Base-by-base conservation (phyloP, 2,113 vertebrate genomes). In the Lepisosteus oculatus region DNA sequence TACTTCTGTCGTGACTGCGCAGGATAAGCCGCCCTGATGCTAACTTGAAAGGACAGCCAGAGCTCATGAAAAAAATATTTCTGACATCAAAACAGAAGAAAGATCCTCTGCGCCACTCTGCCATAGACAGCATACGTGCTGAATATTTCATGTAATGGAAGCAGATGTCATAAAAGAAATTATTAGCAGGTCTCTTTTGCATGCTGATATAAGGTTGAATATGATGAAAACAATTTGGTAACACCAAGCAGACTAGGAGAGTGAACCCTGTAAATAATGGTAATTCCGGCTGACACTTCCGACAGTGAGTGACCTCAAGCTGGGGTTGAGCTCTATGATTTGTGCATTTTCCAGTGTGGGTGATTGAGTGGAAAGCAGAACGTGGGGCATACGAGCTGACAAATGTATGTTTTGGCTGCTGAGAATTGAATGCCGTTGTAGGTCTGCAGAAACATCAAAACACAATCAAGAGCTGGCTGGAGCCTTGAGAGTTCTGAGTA, bases 391-490 rank as follows among this genome's bases (percentile, higher is more conserved):
- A 70, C 74, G 76, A 83, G 77, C 81, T 88, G 89, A 91, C 86
- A 93, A 92, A 93, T 91, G 89, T 93, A 89, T 96, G 91, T 95
- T 96, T 94, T 92, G 94, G 89, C 93, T 95, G 89, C 87, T 75
- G 90, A 95, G 91, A 89, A 91, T 88, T 93, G 92, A 93, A 92
- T 90, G 92, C 88, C 85, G 84, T 93, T 73, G 89, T 90, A 88
- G 90, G 89, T 90, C 91, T 90, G 88, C 86, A 90, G 83, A 91
- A 97, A 97, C 90, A 95, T 95, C 92, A 95, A 96, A 97, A 96
- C 93, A 96, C 91, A 95, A 95, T 95, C 93, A 94, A 90, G 88
- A 81, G 79, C 83, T 95, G 93, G 94, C 89, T 94, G 88, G 77
- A 92, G 94, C 80, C 83, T 89, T 68, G 67, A 43, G 91, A 93